Evolutionary conservation across 2,113 vertebrate species (phyloP).

Genomic region (Prunella himalayana): DNA sequence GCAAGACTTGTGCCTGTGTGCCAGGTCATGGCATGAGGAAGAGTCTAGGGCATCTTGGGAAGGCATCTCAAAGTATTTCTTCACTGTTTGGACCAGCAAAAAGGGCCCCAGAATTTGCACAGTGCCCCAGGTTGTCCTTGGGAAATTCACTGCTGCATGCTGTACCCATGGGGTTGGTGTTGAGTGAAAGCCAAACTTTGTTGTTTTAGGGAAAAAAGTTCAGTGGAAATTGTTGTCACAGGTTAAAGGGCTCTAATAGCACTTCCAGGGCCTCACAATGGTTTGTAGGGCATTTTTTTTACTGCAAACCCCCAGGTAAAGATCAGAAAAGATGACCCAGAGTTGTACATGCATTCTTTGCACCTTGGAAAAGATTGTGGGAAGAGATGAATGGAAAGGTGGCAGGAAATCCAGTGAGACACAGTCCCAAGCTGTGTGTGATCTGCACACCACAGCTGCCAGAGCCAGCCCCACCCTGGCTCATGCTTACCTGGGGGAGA

Average conservation of each 20-base stretch:
- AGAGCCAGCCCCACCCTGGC: neutral
- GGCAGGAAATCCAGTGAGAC: neutral
- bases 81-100: neutral
- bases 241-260: neutral
- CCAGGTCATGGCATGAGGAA: neutral
- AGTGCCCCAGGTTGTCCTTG: neutral
- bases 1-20: rapidly evolving
- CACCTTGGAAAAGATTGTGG: neutral
- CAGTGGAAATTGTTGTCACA: neutral
- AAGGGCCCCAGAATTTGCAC: neutral
- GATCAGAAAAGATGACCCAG: neutral
- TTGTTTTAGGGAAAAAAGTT: neutral
- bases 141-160: neutral
- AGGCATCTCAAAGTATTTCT: neutral
- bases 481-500: neutral
- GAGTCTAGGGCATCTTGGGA: neutral
- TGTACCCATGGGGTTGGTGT: neutral
- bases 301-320: neutral
- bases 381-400: neutral
- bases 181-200: neutral
- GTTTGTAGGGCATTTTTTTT: neutral
- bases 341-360: neutral
- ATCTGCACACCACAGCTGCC: neutral
- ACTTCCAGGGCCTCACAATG: neutral
- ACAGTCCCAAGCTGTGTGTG: neutral